phyloP scores from a whole-genome alignment of 2,797 vertebrate species.

The Microctenopoma stevenorrisi region DNA sequence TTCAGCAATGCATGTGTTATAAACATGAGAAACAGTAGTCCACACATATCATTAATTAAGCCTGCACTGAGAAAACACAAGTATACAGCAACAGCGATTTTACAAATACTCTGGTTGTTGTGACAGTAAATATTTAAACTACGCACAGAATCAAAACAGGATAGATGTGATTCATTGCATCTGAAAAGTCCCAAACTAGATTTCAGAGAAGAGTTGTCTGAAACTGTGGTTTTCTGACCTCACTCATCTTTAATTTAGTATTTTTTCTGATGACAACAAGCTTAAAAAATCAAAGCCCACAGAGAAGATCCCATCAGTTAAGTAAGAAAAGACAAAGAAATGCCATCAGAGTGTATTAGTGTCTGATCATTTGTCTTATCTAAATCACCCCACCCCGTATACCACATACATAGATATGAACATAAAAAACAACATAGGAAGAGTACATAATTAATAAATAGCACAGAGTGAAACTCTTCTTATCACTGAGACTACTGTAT shows the following conservation, averaged over 20 bases:
- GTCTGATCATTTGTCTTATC: slow-evolving; percentile 72
- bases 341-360: slow-evolving; percentile 64
- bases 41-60: slow-evolving; percentile 85
- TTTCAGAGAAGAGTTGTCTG: slow-evolving; percentile 78
- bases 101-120: slow-evolving; percentile 17
- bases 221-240: slow-evolving; percentile 77
- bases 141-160: slow-evolving; percentile 53
- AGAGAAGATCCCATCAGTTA: slow-evolving; percentile 58
- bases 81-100: slow-evolving; percentile 41
- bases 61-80: slow-evolving; percentile 69
- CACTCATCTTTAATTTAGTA: slow-evolving; percentile 85
- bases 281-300: slow-evolving; percentile 43
- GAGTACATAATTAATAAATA: slow-evolving; percentile 69
- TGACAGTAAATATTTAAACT: slow-evolving; percentile 22
- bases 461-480: slow-evolving; percentile 59
- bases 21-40: slow-evolving; percentile 83
- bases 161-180: slow-evolving; percentile 82
- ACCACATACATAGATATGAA: slow-evolving; percentile 18
- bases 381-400: slow-evolving; percentile 33
- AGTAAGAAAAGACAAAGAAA: slow-evolving; percentile 70
- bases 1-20: slow-evolving; percentile 87
- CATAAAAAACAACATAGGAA: slow-evolving; percentile 50
- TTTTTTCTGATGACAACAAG: slow-evolving; percentile 79
- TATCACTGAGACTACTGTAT: slow-evolving; percentile 66
- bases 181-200: slow-evolving; percentile 78